A percentile compares a stretch with the other conserved stretches of the same genome.
phyloP scores from a whole-genome alignment of 2,888 invertebrate species.

The Beris chalybata region DNA sequence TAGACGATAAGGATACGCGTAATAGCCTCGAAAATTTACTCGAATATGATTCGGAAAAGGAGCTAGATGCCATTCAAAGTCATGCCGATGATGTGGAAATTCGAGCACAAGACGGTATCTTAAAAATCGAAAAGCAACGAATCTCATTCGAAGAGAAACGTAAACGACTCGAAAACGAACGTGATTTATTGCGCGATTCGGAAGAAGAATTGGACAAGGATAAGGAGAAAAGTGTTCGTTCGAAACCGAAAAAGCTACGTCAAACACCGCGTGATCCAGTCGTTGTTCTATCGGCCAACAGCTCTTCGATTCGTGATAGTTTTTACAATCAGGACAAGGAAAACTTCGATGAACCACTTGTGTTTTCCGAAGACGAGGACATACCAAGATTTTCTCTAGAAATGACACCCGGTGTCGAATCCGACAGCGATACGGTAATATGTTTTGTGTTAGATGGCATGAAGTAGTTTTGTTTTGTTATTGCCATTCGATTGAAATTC shows the following conservation, averaged over 20 bases:
- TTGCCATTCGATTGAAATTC: background rate
- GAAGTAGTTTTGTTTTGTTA: background rate
- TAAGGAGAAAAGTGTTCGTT: constrained; percentile 12
- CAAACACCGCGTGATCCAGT: background rate
- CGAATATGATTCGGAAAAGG: constrained; percentile 38
- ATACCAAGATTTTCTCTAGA: constrained; percentile 56
- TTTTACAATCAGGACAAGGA: constrained; percentile 66
- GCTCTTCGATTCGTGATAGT: constrained; percentile 56
- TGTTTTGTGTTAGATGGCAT: background rate
- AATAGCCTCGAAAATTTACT: constrained; percentile 39
- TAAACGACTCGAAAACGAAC: constrained; percentile 52
- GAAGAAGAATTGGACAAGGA: constrained; percentile 47
- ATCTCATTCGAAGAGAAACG: constrained; percentile 56
- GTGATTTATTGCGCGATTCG: constrained; percentile 53
- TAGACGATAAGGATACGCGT: constrained; percentile 40
- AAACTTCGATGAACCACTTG: constrained; percentile 61
- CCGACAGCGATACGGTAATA: constrained; percentile 57
- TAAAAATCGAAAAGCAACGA: constrained; percentile 52
- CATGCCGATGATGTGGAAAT: constrained; percentile 38
- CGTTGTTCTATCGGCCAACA: constrained; percentile 42
- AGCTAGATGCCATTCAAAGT: constrained; percentile 38
- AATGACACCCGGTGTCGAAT: constrained; percentile 55
- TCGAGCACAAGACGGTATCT: constrained; percentile 43
- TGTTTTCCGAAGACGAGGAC: constrained; percentile 65
- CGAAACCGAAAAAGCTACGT: constrained; percentile 35